phyloP scores from a whole-genome alignment of 2,888 invertebrate genomes.

The Lasioglossum marginatum region DNA sequence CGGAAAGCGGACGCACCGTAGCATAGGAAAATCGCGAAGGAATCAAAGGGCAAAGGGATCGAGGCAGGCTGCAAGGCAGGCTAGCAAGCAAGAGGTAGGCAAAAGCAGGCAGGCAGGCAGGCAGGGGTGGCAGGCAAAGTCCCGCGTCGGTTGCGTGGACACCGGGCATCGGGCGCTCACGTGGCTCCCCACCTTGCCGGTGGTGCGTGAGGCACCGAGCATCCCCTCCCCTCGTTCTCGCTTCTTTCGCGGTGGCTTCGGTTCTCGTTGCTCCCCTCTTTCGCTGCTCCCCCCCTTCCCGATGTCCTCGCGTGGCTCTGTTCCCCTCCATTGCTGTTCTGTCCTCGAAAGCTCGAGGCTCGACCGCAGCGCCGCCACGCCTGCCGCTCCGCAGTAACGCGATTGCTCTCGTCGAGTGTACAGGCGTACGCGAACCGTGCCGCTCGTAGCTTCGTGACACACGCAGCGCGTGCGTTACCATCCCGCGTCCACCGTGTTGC shows the following conservation, averaged over 20 bases:
- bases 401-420: constrained; percentile 80
- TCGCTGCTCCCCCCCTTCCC: constrained; percentile 25
- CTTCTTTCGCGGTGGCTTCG: constrained; percentile 50
- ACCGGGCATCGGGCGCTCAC: constrained; percentile 76
- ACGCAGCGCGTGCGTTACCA: constrained; percentile 57
- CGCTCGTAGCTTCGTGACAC: constrained; percentile 59
- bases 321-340: constrained; percentile 34
- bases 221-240: constrained; percentile 42
- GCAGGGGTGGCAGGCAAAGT: constrained; percentile 59
- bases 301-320: constrained; percentile 53
- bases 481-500: constrained; percentile 17
- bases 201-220: constrained; percentile 68
- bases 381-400: constrained; percentile 81
- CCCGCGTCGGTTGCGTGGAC: constrained; percentile 68
- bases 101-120: not conserved
- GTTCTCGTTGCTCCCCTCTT: constrained; percentile 19
- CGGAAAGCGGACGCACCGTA: not conserved
- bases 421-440: constrained; percentile 37
- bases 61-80: not conserved
- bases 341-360: constrained; percentile 65
- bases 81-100: not conserved
- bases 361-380: constrained; percentile 79
- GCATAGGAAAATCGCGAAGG: not conserved
- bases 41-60: constrained; percentile 45
- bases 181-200: constrained; percentile 74